phyloP scores from a whole-genome alignment of 2,797 vertebrate species.

The Notolabrus celidotus region DNA sequence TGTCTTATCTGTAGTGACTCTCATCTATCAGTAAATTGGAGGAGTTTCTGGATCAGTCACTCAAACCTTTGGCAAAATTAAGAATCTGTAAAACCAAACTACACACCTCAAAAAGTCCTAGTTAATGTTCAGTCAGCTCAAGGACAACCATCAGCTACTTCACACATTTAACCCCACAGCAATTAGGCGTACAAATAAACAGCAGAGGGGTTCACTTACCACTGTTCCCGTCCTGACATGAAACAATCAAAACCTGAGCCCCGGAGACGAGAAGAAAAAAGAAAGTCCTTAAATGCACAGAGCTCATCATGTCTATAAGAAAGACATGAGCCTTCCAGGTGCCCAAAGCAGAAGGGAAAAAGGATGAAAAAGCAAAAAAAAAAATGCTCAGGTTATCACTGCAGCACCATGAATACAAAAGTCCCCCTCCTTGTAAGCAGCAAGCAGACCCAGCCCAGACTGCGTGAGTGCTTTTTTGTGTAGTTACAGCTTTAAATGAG shows the following conservation, averaged over 20 bases:
- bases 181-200: conserved; percentile 53
- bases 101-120: neutral
- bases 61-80: no score
- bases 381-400: conserved; percentile 80
- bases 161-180: conserved; percentile 41
- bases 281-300: conserved; percentile 84
- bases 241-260: conserved; percentile 81
- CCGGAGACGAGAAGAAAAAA: conserved; percentile 81
- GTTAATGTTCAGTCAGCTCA: conserved; percentile 6
- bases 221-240: conserved; percentile 80
- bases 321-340: conserved; percentile 82
- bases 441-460: conserved; percentile 89
- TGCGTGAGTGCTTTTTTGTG: conserved; percentile 87
- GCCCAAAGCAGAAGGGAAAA: conserved; percentile 69
- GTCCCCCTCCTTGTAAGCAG: conserved; percentile 87
- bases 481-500: conserved; percentile 97
- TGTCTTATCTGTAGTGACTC: no score
- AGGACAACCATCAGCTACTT: conserved; percentile 25
- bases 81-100: neutral
- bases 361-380: conserved; percentile 60
- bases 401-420: conserved; percentile 84
- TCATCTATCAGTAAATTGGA: no score
- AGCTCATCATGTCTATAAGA: conserved; percentile 85
- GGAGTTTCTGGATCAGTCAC: conserved; percentile 10
- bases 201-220: conserved; percentile 80